A percentile compares a stretch with the other conserved stretches of the same genome.
Evolutionary conservation across 2,113 vertebrate species (phyloP).

Genomic region (Odobenus rosmarus): DNA sequence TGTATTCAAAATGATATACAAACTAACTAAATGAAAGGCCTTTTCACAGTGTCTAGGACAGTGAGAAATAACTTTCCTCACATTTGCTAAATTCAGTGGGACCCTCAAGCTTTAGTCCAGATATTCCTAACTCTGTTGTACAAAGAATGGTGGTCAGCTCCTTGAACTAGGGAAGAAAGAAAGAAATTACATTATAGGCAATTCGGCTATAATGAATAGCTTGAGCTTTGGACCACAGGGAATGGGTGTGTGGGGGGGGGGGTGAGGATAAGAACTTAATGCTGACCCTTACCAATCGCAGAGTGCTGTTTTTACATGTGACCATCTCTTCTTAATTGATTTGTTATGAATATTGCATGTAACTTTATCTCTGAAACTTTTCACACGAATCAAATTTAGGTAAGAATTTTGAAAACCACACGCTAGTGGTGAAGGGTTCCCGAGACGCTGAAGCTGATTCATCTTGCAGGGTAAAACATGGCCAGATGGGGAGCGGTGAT

Average conservation of each 20-base stretch:
- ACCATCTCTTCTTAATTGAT: background rate
- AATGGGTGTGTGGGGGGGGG: background rate
- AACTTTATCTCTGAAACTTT: background rate
- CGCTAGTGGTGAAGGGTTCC: background rate
- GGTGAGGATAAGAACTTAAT: background rate
- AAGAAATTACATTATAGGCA: background rate
- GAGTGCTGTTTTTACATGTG: background rate
- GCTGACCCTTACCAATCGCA: background rate
- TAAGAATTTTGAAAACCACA: background rate
- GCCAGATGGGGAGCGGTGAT: background rate
- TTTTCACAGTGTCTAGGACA: background rate
- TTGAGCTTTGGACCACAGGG: background rate
- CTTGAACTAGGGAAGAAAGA: background rate
- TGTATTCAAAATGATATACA: background rate
- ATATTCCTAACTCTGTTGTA: background rate
- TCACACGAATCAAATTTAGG: background rate
- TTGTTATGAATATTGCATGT: background rate
- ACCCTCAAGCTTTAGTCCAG: background rate
- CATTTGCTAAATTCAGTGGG: background rate
- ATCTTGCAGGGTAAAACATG: background rate
- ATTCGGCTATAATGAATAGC: background rate
- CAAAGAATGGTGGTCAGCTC: background rate
- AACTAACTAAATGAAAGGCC: background rate
- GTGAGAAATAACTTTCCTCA: background rate
- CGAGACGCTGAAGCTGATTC: background rate